Evolutionary conservation across 2,888 invertebrate genomes (phyloP), one percentile per base, ranked within the genome.

Genomic region (Stenichneumon culpator): DNA sequence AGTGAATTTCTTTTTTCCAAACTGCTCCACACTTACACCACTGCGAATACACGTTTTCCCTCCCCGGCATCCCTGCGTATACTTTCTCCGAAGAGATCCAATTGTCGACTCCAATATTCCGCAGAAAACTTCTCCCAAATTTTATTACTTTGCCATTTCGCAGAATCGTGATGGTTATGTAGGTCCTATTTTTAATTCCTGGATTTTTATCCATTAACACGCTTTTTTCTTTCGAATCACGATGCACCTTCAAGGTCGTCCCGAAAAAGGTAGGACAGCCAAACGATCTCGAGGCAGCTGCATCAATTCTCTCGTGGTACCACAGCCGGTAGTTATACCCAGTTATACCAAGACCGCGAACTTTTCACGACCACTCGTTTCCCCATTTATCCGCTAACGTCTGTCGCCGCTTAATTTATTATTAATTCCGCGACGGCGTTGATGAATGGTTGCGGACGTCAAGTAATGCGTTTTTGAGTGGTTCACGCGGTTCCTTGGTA

Each of bases 391-490:
- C 72, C 72, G 78, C 88, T 81, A 79, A 87, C 88, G 87, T 86
- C 82, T 72, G 78, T 86, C 84, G 87, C 86, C 88, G 85, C 87
- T 89, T 91, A 89, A 92, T 92, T 91, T 89, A 89, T 91, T 89
- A 89, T 92, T 91, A 91, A 92, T 92, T 90, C 89, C 88, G 79
- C 72, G 84, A 87, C 79, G 77, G 72, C 69, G 75, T 81, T 89
- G 88, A 86, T 84, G 87, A 88, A 87, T 87, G 84, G 83, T 83
- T 65, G 78, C 81, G 86, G 81, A 80, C 87, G 86, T 82, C 82
- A 79, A 86, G 87, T 84, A 87, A 90, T 89, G 89, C 87, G 84
- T 77, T 89, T 88, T 89, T 88, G 87, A 89, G 84, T 87, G 87
- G 79, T 86, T 81, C 83, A 73, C 79, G 79, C 77, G 73, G 50